These are phyloP conservation scores for Astur gentilis DNA, from an alignment of 2,113 vertebrate species.

Conservation along the genomic window DNA sequence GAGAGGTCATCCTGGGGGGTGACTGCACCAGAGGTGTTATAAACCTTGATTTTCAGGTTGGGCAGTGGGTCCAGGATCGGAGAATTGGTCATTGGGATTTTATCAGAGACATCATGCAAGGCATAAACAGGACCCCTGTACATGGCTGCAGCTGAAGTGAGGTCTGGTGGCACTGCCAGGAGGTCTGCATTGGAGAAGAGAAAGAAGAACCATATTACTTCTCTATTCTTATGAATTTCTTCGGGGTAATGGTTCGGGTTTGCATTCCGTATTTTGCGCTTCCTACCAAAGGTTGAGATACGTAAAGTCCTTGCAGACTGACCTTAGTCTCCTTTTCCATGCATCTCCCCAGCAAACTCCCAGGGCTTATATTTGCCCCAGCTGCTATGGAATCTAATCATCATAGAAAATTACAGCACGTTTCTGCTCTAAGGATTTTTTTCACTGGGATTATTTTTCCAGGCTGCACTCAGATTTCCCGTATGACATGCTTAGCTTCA, in stretches of 20 bases:
- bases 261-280: background rate
- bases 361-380: background rate
- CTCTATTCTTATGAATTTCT: background rate
- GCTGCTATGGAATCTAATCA: background rate
- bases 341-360: background rate
- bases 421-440: background rate
- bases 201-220: background rate
- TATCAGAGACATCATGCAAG: slow-evolving; percentile 91
- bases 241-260: background rate
- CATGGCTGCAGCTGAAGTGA: slow-evolving; percentile 95
- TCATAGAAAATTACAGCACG: background rate
- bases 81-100: slow-evolving; percentile 97
- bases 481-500: background rate
- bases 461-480: background rate
- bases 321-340: background rate
- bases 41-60: slow-evolving; percentile 96
- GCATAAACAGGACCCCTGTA: slow-evolving; percentile 93
- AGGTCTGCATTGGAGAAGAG: slow-evolving; percentile 78
- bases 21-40: slow-evolving; percentile 86
- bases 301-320: background rate
- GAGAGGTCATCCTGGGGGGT: slow-evolving; percentile 90
- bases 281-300: background rate
- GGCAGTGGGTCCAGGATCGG: slow-evolving; percentile 92
- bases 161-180: slow-evolving; percentile 89
- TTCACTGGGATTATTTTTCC: background rate